Percentiles rank a stretch among this genome's conserved stretches.
These are phyloP conservation scores for Aphelocoma californica DNA, from an alignment of 2,797 vertebrate genomes.

Conservation along the genomic window DNA sequence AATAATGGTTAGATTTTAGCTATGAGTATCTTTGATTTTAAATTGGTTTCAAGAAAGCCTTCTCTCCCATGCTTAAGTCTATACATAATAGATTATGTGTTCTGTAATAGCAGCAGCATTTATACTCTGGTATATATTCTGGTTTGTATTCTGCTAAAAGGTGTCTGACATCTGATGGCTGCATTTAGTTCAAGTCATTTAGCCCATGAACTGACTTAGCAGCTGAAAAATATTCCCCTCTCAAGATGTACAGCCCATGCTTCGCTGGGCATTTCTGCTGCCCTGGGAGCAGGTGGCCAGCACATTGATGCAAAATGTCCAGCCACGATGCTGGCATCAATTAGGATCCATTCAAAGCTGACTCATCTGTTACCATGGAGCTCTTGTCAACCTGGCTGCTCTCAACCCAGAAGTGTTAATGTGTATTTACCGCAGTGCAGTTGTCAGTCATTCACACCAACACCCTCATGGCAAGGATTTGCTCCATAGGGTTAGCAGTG, in stretches of 20 bases:
- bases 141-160: constrained; percentile 25
- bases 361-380: constrained; percentile 23
- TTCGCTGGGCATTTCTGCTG: neutral
- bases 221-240: constrained; percentile 26
- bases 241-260: neutral
- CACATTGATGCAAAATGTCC: constrained; percentile 56
- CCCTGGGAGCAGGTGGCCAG: constrained; percentile 48
- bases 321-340: constrained; percentile 32
- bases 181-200: neutral
- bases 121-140: neutral
- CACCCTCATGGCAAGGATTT: neutral
- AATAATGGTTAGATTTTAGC: constrained; percentile 12
- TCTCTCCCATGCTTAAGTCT: constrained; percentile 19
- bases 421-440: neutral
- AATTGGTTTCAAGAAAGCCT: constrained; percentile 35
- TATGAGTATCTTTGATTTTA: constrained; percentile 15
- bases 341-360: constrained; percentile 30
- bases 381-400: constrained; percentile 47
- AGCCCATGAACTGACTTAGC: neutral
- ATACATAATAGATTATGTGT: neutral
- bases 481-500: neutral
- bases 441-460: neutral
- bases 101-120: neutral
- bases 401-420: constrained; percentile 18
- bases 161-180: neutral